Evolutionary conservation across 1,140 invertebrate species (phyloP).

Genomic region (Eubasilissa regina): DNA sequence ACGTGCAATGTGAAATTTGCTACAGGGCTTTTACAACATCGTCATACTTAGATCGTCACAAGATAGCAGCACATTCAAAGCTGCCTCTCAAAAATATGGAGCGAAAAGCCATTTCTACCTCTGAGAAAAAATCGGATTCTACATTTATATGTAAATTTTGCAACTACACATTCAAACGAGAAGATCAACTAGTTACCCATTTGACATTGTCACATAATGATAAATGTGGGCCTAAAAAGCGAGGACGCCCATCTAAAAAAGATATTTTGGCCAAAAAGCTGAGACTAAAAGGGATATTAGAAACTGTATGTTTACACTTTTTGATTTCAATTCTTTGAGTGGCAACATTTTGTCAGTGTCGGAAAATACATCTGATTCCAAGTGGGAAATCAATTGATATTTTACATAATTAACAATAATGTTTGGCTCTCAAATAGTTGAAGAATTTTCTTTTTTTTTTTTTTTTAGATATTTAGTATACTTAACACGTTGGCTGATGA

Average conservation of each 20-base stretch:
- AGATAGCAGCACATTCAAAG: constrained; percentile 50
- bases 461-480: too few relatives aligned
- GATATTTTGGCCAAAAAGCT: constrained; percentile 52
- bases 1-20: constrained; percentile 53
- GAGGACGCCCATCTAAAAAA: constrained; percentile 58
- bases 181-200: constrained; percentile 53
- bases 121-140: constrained; percentile 12
- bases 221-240: constrained; percentile 48
- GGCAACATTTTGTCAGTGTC: too few relatives aligned
- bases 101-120: constrained; percentile 13
- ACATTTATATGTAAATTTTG: constrained; percentile 53
- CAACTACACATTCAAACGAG: constrained; percentile 47
- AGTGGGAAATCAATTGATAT: too few relatives aligned
- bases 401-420: too few relatives aligned
- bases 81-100: constrained; percentile 16
- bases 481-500: too few relatives aligned
- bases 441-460: too few relatives aligned
- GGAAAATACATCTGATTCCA: too few relatives aligned
- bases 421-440: too few relatives aligned
- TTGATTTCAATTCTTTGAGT: not conserved
- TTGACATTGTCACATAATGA: constrained; percentile 53
- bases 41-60: constrained; percentile 48
- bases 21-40: constrained; percentile 47
- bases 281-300: constrained; percentile 54
- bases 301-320: constrained; percentile 47